These are phyloP conservation scores for Dicranocentrus wangi DNA, from an alignment of 2,888 invertebrate species.

Conservation along the genomic window DNA sequence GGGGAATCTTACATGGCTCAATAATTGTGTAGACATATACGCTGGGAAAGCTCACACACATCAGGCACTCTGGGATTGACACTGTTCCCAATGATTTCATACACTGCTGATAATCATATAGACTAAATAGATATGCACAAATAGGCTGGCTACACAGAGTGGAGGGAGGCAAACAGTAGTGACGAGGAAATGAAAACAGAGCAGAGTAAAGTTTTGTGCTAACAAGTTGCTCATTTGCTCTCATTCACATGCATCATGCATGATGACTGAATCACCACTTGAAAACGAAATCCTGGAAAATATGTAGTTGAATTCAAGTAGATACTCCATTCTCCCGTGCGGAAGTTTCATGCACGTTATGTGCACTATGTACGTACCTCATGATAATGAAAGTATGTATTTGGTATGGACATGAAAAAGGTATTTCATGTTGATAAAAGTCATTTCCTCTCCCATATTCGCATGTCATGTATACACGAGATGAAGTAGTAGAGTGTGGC, in stretches of 20 bases:
- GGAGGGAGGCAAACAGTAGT: background rate
- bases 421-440: conserved; percentile 27
- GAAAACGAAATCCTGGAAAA: conserved; percentile 23
- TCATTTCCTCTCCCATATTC: conserved; percentile 27
- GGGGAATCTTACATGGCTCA: too few species aligned
- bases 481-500: background rate
- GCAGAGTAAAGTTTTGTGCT: conserved; percentile 6
- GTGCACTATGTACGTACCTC: background rate
- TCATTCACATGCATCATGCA: conserved; percentile 28
- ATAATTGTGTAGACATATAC: too few species aligned
- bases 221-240: conserved; percentile 50
- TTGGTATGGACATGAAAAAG: background rate
- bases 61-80: too few species aligned
- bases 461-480: background rate
- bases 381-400: background rate
- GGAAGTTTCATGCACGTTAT: background rate
- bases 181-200: background rate
- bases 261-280: conserved; percentile 33
- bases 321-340: background rate
- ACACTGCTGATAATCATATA: too few species aligned
- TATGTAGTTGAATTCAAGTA: background rate
- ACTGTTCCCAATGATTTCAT: too few species aligned
- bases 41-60: too few species aligned
- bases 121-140: too few species aligned
- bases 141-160: too few species aligned